Percentiles rank a stretch among this genome's conserved stretches.
phyloP scores from a whole-genome alignment of 2,797 vertebrate species.

The Leptodactylus fallax region DNA sequence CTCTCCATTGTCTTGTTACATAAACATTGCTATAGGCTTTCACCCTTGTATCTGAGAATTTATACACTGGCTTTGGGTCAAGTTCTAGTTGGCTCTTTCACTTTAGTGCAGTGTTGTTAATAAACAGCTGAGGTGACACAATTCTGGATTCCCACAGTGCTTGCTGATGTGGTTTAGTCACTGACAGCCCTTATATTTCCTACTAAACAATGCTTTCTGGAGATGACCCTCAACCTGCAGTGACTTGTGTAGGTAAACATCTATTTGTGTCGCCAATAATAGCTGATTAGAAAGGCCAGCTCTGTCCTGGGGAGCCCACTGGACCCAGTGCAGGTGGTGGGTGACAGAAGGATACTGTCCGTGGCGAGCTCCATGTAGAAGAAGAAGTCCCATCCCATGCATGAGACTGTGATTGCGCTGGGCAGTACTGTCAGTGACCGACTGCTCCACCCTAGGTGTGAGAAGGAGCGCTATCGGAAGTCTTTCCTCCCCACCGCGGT shows the following conservation, averaged over 20 bases:
- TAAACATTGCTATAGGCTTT: slow-evolving; percentile 39
- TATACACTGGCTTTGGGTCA: slow-evolving; percentile 67
- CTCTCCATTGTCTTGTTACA: slow-evolving; percentile 22
- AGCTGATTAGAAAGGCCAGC: too few species aligned
- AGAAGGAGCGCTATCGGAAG: too few species aligned
- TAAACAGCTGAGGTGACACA: slow-evolving; percentile 45
- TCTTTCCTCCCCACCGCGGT: too few species aligned
- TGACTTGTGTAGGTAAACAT: background rate
- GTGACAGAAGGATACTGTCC: too few species aligned
- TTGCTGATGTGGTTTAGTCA: slow-evolving; percentile 11
- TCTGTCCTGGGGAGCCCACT: too few species aligned
- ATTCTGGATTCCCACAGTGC: slow-evolving; percentile 15
- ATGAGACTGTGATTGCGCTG: too few species aligned
- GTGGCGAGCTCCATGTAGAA: too few species aligned
- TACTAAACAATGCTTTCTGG: background rate
- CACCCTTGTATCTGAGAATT: slow-evolving; percentile 20
- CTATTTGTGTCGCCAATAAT: too few species aligned
- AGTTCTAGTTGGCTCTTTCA: slow-evolving; percentile 62
- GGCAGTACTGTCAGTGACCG: too few species aligned
- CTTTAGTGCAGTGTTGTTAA: slow-evolving; percentile 9
- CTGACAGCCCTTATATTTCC: background rate
- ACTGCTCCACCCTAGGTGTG: too few species aligned
- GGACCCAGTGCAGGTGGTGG: too few species aligned
- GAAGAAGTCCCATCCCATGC: too few species aligned
- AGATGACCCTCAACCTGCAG: background rate